phyloP scores from a whole-genome alignment of 2,113 vertebrate species.

The Gambusia affinis region DNA sequence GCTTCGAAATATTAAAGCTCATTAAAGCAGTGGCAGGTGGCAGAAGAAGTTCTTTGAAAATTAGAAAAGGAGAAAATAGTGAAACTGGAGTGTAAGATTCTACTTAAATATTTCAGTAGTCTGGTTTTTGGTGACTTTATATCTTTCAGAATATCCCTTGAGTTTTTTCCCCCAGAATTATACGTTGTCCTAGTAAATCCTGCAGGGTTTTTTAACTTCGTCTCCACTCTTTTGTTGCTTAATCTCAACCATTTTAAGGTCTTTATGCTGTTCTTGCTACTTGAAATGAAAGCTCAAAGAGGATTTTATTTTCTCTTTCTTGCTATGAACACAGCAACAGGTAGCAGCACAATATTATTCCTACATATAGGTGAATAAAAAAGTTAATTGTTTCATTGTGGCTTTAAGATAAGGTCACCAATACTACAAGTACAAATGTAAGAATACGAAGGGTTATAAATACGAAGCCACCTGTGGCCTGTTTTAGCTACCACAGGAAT shows the following conservation, averaged over 20 bases:
- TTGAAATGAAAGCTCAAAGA: slow-evolving; percentile 15
- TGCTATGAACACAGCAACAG: slow-evolving; percentile 14
- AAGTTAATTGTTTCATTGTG: not conserved
- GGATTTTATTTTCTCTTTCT: slow-evolving; percentile 16
- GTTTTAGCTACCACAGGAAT: slow-evolving; percentile 11
- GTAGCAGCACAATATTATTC: slow-evolving; percentile 2
- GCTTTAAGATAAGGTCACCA: slow-evolving; percentile 19
- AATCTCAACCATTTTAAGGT: slow-evolving; percentile 42
- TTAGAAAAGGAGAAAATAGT: not conserved
- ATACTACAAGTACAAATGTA: slow-evolving; percentile 4
- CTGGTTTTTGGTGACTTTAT: not conserved
- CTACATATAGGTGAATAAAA: not conserved
- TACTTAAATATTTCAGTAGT: slow-evolving; percentile 33
- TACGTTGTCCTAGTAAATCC: slow-evolving; percentile 45
- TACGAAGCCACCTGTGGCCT: slow-evolving; percentile 42
- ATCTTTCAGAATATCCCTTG: not conserved
- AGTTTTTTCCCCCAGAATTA: slow-evolving; percentile 24
- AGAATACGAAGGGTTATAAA: slow-evolving; percentile 12
- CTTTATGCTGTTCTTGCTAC: slow-evolving; percentile 19
- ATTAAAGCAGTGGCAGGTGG: slow-evolving; percentile 23
- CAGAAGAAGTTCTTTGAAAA: slow-evolving; percentile 17
- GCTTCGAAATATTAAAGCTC: slow-evolving; percentile 8
- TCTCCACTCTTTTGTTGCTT: slow-evolving; percentile 33
- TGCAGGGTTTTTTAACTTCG: slow-evolving; percentile 46
- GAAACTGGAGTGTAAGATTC: slow-evolving; percentile 15